phyloP scores from a whole-genome alignment of 2,888 invertebrate genomes.

The Acleris laterana region DNA sequence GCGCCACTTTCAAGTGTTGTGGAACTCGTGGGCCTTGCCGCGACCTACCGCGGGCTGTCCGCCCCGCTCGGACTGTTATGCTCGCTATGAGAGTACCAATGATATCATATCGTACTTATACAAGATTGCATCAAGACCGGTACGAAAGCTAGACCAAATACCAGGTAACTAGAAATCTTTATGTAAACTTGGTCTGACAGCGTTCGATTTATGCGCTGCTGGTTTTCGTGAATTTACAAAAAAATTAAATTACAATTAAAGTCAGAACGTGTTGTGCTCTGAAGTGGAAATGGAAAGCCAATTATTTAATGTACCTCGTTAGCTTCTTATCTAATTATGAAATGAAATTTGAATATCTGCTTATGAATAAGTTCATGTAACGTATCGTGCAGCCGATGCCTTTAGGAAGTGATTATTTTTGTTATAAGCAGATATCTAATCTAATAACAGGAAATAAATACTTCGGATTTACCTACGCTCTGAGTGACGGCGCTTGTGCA shows the following conservation, averaged over 20 bases:
- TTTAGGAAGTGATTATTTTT: slow-evolving; percentile 16
- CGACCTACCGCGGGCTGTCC: slow-evolving; percentile 30
- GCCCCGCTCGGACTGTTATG: slow-evolving; percentile 24
- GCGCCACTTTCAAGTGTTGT: slow-evolving; percentile 64
- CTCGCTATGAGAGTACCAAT: slow-evolving; percentile 32
- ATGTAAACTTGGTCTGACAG: slow-evolving; percentile 22
- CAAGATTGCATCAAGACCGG: slow-evolving; percentile 36
- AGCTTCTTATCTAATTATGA: slow-evolving; percentile 10
- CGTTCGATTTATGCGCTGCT: slow-evolving; percentile 11
- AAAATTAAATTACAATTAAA: background rate
- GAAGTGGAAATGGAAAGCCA: slow-evolving; percentile 15
- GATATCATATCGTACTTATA: slow-evolving; percentile 31
- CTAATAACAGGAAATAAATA: slow-evolving; percentile 11
- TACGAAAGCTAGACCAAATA: slow-evolving; percentile 34
- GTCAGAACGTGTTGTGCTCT: background rate
- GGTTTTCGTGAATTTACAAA: background rate
- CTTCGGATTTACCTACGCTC: background rate
- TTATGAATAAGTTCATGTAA: slow-evolving; percentile 16
- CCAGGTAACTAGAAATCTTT: slow-evolving; percentile 26
- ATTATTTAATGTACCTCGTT: slow-evolving; percentile 6
- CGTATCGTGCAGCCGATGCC: background rate
- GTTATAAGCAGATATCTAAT: slow-evolving; percentile 7
- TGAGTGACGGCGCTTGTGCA: background rate
- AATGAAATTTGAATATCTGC: slow-evolving; percentile 20
- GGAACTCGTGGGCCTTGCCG: slow-evolving; percentile 55